phyloP scores from a whole-genome alignment of 64 coral and sea anemone species.

The Trachythela sp. region DNA sequence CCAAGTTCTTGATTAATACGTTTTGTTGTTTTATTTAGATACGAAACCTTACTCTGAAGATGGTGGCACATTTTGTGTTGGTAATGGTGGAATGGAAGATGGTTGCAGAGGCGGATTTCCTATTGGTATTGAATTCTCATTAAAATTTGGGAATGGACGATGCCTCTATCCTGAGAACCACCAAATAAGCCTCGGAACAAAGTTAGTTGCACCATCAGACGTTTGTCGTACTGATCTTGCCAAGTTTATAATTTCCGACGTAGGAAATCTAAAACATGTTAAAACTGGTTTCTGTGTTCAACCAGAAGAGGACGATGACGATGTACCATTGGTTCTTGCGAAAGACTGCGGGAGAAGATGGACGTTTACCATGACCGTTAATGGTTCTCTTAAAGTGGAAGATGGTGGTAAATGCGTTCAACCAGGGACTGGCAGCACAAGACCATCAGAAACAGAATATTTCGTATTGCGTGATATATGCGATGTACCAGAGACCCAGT shows the following conservation, averaged over 20 bases:
- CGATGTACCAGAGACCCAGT: background rate
- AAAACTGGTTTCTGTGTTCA: background rate
- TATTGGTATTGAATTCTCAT: background rate
- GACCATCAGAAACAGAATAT: background rate
- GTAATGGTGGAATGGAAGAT: background rate
- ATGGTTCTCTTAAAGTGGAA: background rate
- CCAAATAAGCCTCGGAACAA: background rate
- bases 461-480: background rate
- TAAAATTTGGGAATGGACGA: background rate
- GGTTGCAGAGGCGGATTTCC: background rate
- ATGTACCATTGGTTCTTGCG: background rate
- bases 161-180: background rate
- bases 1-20: background rate
- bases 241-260: background rate
- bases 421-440: background rate
- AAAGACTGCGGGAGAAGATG: background rate
- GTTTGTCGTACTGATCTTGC: background rate
- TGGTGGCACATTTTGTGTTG: background rate
- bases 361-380: background rate
- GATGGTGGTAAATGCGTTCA: background rate
- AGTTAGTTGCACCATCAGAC: background rate
- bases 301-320: background rate
- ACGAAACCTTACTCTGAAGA: background rate
- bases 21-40: background rate
- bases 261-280: background rate